Evolutionary conservation across 53 echinoderm and acorn worm genomes (phyloP), one percentile per base, ranked within the genome.

Genomic region (Holothuria leucospilota): DNA sequence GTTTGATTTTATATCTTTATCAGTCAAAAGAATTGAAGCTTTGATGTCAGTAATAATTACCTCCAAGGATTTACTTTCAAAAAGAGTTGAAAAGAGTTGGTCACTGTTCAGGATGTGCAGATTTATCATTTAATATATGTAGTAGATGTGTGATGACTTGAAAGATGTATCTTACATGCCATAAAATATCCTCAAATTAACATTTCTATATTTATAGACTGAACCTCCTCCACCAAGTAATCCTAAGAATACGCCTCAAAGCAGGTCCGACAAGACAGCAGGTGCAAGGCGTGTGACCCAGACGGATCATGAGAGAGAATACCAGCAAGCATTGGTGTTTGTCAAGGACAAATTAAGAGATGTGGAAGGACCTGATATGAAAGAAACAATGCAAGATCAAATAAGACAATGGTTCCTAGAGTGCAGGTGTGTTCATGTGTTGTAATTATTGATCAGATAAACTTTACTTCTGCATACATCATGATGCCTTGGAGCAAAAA

Each of bases 311-410:
- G 98, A 97, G 87, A 88, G 93, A 40, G 93, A 97, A 61, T 97
- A 93, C 71, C 98, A 97, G 63, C 89, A 95, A 64, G 90, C 93
- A 13, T 71, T 97, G 87, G 92, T 93, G 77, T 86, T 78, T 68
- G 93, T 95, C 86, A 95, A 97, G 83, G 92, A 95, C 77, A 97
- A 97, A 75, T 88, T 97, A 51, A 67, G 98, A 62, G 98, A 97
- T 82, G 98, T 97, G 14, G 98, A 97, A 82, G 98, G 98, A n/a
- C 98, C 98, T 28, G 98, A 97, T 52, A 92, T 97, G 93, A 97
- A 95, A 85, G 98, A 97, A 81, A 97, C 93, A 49, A 97, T 97
- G 98, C 95, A 95, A 64, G 98, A 97, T 69, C 98, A 97, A 80
- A 90, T 97, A 69, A 88, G 98, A 59, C 98, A 97, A 91, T 97